A percentile compares a stretch with the other conserved stretches of the same genome.
These are phyloP conservation scores for Esox niger DNA, from an alignment of 2,113 vertebrate genomes.

Conservation along the genomic window DNA sequence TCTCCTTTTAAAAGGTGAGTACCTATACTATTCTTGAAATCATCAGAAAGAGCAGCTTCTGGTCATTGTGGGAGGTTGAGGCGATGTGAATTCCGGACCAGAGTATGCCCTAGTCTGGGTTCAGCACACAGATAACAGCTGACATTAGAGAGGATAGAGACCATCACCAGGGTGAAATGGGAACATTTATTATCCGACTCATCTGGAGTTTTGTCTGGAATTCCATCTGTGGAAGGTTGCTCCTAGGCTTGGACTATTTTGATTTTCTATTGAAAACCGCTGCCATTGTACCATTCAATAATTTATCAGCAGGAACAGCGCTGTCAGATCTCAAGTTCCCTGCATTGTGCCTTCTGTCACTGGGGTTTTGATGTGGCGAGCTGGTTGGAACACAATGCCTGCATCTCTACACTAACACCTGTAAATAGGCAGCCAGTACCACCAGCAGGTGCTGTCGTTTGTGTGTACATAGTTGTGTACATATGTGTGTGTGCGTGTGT, in stretches of 20 bases:
- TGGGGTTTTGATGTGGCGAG: constrained; percentile 3
- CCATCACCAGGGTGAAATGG: not conserved
- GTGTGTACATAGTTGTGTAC: constrained; percentile 10
- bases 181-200: constrained; percentile 3
- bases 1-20: not conserved
- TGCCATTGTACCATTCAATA: constrained; percentile 1
- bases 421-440: constrained; percentile 6
- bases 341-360: not conserved
- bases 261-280: not conserved
- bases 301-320: constrained; percentile 2
- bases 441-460: not conserved
- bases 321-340: constrained; percentile 1
- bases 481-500: constrained; percentile 9
- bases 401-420: not conserved
- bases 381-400: constrained; percentile 1
- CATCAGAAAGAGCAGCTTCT: too few species aligned
- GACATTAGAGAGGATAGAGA: too few species aligned
- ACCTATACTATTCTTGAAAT: not conserved
- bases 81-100: too few species aligned
- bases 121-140: too few species aligned
- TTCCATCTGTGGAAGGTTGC: constrained; percentile 2
- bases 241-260: constrained; percentile 2
- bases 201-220: constrained; percentile 9
- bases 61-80: too few species aligned
- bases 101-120: too few species aligned